Percentiles rank a stretch among this genome's conserved stretches.
Conservation (phyloP, 2,888 invertebrate species). For the Yponomeuta cagnagella region DNA sequence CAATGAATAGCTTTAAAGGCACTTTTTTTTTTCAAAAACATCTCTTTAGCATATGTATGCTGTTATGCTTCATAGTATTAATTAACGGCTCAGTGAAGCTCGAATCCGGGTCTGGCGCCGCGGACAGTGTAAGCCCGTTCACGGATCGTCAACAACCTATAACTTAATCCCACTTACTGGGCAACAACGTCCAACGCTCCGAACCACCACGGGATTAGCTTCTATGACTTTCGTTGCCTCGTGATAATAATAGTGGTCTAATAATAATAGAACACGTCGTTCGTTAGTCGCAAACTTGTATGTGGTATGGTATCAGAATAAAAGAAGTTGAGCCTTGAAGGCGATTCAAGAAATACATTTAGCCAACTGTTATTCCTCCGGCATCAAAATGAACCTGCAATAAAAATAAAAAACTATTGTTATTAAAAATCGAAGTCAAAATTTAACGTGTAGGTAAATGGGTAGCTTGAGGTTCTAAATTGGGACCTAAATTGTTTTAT, state of each 20-base stretch:
- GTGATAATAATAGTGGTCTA: background rate
- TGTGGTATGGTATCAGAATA: too few relatives aligned
- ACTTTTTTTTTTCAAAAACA: background rate
- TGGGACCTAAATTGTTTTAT: too few relatives aligned
- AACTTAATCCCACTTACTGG: constrained; percentile 42
- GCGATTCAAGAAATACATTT: too few relatives aligned
- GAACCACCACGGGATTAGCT: constrained; percentile 1
- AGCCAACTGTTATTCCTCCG: too few relatives aligned
- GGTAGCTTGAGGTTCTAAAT: too few relatives aligned
- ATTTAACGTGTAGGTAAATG: too few relatives aligned
- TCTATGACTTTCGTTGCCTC: background rate
- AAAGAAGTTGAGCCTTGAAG: too few relatives aligned
- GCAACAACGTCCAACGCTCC: background rate
- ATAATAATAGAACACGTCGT: background rate
- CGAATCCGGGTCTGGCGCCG: constrained; percentile 42
- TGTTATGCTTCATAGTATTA: background rate
- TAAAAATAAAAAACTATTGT: too few relatives aligned
- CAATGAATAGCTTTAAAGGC: too few relatives aligned
- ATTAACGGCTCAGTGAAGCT: constrained; percentile 4
- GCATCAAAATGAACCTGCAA: too few relatives aligned
- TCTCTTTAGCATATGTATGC: background rate
- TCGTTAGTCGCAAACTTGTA: background rate
- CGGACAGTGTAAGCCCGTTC: constrained; percentile 41
- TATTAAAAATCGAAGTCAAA: too few relatives aligned
- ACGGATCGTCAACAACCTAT: constrained; percentile 54